Evolutionary conservation across 2,113 vertebrate genomes (phyloP).

Genomic region (Chitala chitala): DNA sequence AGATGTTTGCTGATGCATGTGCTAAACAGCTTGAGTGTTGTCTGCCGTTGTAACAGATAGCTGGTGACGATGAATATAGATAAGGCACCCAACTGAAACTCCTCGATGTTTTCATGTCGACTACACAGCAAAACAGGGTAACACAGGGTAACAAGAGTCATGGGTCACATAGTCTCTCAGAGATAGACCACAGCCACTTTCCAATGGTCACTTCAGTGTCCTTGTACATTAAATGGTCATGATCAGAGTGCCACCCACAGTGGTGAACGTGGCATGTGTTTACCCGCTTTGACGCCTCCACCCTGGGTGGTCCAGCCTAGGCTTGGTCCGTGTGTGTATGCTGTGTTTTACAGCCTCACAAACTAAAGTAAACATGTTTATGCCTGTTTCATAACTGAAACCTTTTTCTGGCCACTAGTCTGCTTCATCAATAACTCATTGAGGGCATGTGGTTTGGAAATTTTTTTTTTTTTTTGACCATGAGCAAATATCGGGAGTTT

Average conservation of each 20-base stretch:
- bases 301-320: conserved; percentile 32
- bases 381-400: conserved; percentile 25
- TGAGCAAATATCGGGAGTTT: conserved; percentile 28
- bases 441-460: conserved; percentile 16
- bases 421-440: conserved; percentile 31
- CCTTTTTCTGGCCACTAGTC: conserved; percentile 12
- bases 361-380: conserved; percentile 30
- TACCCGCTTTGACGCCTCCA: conserved; percentile 28
- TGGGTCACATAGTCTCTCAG: too few relatives aligned
- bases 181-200: too few relatives aligned
- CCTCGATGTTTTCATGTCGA: too few relatives aligned
- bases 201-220: conserved; percentile 3
- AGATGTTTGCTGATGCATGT: too few relatives aligned
- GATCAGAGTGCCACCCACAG: too few relatives aligned
- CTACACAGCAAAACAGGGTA: too few relatives aligned
- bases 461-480: conserved; percentile 18
- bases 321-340: conserved; percentile 25
- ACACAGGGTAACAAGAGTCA: too few relatives aligned
- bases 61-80: too few relatives aligned
- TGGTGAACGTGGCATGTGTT: too few relatives aligned
- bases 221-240: conserved; percentile 22
- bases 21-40: too few relatives aligned
- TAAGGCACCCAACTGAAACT: too few relatives aligned
- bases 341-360: conserved; percentile 33
- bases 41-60: too few relatives aligned